Evolutionary conservation across 1,140 invertebrate species (phyloP).

Genomic region (Brachionus sp.): DNA sequence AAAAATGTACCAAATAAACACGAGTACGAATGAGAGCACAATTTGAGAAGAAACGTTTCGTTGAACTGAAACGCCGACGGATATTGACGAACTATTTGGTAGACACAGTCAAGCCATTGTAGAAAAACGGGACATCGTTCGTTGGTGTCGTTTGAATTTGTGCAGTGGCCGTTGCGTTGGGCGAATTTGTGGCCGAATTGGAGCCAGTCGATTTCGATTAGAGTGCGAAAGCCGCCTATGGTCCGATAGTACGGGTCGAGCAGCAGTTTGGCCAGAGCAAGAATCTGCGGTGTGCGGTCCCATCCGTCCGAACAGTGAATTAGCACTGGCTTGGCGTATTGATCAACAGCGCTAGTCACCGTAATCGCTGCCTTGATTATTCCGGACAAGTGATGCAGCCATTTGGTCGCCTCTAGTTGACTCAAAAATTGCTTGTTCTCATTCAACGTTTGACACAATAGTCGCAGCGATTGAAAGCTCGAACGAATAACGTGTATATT

Average conservation of each 20-base stretch:
- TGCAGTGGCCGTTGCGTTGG: conserved; percentile 80
- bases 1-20: conserved; percentile 94
- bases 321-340: conserved; percentile 63
- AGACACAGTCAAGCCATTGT: conserved; percentile 93
- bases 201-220: conserved; percentile 90
- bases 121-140: conserved; percentile 92
- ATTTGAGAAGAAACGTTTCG: conserved; percentile 81
- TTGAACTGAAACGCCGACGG: conserved; percentile 93
- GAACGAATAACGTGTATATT: conserved; percentile 92
- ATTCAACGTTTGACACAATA: conserved; percentile 63
- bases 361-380: conserved; percentile 74
- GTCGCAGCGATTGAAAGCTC: conserved; percentile 62
- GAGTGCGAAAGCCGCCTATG: conserved; percentile 81
- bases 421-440: conserved; percentile 29
- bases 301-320: conserved; percentile 95
- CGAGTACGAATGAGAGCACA: conserved; percentile 89
- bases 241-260: conserved; percentile 89
- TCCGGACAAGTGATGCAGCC: conserved; percentile 81
- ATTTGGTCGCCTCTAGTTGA: conserved; percentile 75
- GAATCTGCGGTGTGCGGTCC: conserved; percentile 91
- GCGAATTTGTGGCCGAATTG: conserved; percentile 96
- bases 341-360: not conserved
- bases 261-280: conserved; percentile 81
- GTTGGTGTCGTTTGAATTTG: conserved; percentile 76
- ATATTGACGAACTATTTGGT: conserved; percentile 83